A percentile compares a stretch with the other conserved stretches of the same genome.
Evolutionary conservation across 2,797 vertebrate genomes (phyloP).

Genomic region (Clamator glandarius): DNA sequence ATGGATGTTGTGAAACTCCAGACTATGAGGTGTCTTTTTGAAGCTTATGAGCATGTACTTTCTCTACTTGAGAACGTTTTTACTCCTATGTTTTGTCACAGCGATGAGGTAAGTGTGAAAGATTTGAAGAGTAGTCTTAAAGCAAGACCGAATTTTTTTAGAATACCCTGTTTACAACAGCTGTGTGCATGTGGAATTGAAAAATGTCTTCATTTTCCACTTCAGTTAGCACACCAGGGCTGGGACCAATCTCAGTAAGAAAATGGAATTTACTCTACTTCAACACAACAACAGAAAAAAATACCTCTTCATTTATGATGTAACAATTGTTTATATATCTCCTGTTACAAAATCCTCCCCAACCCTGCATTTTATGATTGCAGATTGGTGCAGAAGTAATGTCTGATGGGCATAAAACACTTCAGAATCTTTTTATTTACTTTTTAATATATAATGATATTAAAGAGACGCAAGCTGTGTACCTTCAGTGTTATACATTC

Average conservation of each 20-base stretch:
- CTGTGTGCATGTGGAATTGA: neutral
- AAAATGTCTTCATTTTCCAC: neutral
- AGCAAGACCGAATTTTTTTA: neutral
- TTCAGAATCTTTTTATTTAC: neutral
- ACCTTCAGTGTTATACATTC: too few species aligned
- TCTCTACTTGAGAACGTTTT: slow-evolving; percentile 93
- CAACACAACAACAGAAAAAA: neutral
- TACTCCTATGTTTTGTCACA: slow-evolving; percentile 97
- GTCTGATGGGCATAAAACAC: neutral
- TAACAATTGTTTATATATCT: neutral
- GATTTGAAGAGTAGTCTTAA: neutral
- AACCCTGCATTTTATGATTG: neutral
- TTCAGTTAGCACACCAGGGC: neutral
- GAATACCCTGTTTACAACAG: neutral
- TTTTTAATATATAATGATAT: neutral
- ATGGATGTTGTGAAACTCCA: slow-evolving; percentile 91
- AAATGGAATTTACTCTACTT: neutral
- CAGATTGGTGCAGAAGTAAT: neutral
- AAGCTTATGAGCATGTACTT: slow-evolving; percentile 96
- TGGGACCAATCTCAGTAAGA: neutral
- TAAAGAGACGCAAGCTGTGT: neutral
- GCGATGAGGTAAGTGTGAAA: slow-evolving; percentile 86
- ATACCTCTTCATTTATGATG: neutral
- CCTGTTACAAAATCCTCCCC: neutral
- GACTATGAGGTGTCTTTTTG: slow-evolving; percentile 92